Conservation (phyloP, 2,113 vertebrate species). For the Aegypius monachus region DNA sequence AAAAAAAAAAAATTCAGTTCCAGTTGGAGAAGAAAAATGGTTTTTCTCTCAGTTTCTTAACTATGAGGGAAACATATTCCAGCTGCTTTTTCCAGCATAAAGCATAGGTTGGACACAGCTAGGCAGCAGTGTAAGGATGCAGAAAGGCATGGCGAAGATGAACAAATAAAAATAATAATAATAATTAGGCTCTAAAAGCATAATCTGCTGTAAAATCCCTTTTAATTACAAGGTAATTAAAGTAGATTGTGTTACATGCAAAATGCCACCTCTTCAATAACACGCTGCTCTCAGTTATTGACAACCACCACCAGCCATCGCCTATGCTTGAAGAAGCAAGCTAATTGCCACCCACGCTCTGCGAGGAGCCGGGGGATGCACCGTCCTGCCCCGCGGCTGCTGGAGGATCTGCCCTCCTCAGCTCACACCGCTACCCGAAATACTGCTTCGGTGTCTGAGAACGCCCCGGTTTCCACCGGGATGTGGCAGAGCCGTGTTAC, state of each 20-base stretch:
- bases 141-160: not conserved
- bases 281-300: not conserved
- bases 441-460: rapidly evolving
- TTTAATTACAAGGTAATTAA: not conserved
- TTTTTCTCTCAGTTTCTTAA: not conserved
- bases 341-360: not conserved
- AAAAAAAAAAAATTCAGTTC: not conserved
- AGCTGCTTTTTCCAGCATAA: not conserved
- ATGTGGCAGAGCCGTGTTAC: not conserved
- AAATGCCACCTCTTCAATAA: not conserved
- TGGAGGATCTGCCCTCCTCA: not conserved
- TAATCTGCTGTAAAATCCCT: not conserved
- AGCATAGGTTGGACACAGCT: not conserved
- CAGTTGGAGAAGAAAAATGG: not conserved
- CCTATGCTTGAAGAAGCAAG: too few species aligned
- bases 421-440: not conserved
- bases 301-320: not conserved
- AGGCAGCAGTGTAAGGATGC: not conserved
- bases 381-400: not conserved
- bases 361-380: not conserved
- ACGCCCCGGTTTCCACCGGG: not conserved
- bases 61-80: not conserved
- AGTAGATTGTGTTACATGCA: not conserved
- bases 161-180: not conserved
- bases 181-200: not conserved